phyloP scores from a whole-genome alignment of 2,113 vertebrate genomes.

The Ondatra zibethicus region DNA sequence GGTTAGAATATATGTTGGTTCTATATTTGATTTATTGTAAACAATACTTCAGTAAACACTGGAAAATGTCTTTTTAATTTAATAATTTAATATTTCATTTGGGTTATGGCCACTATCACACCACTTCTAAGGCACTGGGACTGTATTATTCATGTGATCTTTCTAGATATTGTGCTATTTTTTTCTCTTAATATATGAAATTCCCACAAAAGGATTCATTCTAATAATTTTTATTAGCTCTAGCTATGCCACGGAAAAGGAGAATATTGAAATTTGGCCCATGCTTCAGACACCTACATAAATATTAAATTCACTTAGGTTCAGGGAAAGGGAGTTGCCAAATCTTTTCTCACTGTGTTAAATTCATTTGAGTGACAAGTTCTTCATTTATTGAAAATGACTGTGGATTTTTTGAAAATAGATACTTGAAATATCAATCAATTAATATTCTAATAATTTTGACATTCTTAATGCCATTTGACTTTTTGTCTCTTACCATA shows the following conservation, averaged over 20 bases:
- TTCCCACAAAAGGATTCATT: neutral
- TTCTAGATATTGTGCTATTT: neutral
- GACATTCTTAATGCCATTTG: neutral
- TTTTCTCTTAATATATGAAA: neutral
- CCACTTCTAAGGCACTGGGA: neutral
- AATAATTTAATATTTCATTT: neutral
- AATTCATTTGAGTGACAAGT: neutral
- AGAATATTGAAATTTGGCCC: neutral
- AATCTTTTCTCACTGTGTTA: neutral
- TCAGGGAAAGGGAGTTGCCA: neutral
- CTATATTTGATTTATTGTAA: neutral
- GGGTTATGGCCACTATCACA: neutral
- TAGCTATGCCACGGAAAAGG: neutral
- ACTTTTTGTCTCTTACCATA: neutral
- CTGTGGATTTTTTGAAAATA: neutral
- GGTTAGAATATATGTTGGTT: neutral
- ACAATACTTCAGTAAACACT: neutral
- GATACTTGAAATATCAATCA: slow-evolving; percentile 32
- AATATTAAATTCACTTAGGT: neutral
- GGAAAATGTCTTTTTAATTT: neutral
- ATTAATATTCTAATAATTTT: slow-evolving; percentile 49
- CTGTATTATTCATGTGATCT: neutral
- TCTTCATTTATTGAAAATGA: neutral
- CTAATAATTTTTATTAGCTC: neutral
- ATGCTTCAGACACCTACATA: rapidly evolving